Conservation (phyloP, 2,113 vertebrate species). For the Menidia beryllina region DNA sequence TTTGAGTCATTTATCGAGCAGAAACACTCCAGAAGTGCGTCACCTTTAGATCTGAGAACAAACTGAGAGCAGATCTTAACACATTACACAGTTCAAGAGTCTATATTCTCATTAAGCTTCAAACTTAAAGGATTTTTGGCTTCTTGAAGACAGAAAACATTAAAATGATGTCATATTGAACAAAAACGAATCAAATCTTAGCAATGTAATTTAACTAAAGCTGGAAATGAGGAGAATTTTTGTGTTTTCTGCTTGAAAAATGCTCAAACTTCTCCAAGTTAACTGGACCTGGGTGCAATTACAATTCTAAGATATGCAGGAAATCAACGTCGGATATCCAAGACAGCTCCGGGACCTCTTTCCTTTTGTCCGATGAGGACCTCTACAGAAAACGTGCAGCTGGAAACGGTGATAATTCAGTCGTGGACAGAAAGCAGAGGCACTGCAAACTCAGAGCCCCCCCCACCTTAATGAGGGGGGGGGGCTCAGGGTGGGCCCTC, state of each 20-base stretch:
- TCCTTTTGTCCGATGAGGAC: slow-evolving; percentile 19
- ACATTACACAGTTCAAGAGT: no score
- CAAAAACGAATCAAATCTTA: neutral
- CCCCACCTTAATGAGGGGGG: slow-evolving; percentile 26
- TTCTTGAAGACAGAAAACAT: no score
- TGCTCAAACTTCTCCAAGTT: no score
- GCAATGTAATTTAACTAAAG: neutral
- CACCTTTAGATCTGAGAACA: neutral
- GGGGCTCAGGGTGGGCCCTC: slow-evolving; percentile 17
- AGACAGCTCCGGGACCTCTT: slow-evolving; percentile 13
- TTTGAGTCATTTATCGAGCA: slow-evolving; percentile 1
- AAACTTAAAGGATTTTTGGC: no score
- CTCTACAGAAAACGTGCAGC: slow-evolving; percentile 53
- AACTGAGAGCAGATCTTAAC: no score
- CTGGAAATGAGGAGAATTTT: neutral
- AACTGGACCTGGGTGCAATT: slow-evolving; percentile 27
- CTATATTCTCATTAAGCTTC: no score
- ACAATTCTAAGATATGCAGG: slow-evolving; percentile 77
- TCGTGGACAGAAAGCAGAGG: slow-evolving; percentile 62
- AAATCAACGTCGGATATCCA: slow-evolving; percentile 40
- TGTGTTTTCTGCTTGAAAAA: neutral
- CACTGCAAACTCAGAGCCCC: slow-evolving; percentile 58
- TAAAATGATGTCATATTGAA: no score
- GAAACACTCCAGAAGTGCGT: neutral
- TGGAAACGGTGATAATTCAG: slow-evolving; percentile 57